Evolutionary conservation across 1,140 invertebrate genomes (phyloP), one percentile per base, ranked within the genome.

Genomic region (Drosophila willistoni): DNA sequence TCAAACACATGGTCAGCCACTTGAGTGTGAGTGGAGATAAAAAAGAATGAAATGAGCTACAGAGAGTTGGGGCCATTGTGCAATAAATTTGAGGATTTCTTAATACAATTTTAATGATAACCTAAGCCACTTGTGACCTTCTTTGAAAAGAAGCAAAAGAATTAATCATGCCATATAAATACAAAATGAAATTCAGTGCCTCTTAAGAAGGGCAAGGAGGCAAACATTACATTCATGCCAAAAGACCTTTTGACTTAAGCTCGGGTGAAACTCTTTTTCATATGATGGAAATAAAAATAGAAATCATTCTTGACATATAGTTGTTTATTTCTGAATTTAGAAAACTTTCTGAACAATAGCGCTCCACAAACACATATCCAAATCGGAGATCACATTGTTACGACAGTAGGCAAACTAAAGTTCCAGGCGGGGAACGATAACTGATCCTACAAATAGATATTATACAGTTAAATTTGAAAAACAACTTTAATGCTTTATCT

Each of bases 1-100:
- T 65, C 79, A 81, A 69, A 78, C 68, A 71, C 68, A 73, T 63
- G 25, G 64, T 57, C 61, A 64, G n/a, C 36, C 25, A 33, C 44
- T 36, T 19, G 39, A 44, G 42, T 44, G 36, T 33, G 6, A 29
- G 29, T 29, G 6, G 29, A 29, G 29, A 29, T 6, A 12, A 36
- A 33, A 33, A 10, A 54, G 55, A 36, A 34, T 12, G 56, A 19
- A 59, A 7, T 17, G 17, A 12, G 10, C 29, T 7, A 47, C 9
- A 47, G 14, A 47, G 14, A 47, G 17, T 47, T 47, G 42, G 7
- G 34, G 29, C 14, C 17, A 51, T 51, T 51, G 44, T 22, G 44
- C 19, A 51, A 51, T 51, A 51, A 51, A 19, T 51, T 22, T 51
- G 9, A 59, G 56, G 9, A 36, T 57, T 57, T 36, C 56, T 57